These are phyloP conservation scores for Pseudococcus viburni DNA, from an alignment of 2,888 invertebrate genomes.

Conservation along the genomic window DNA sequence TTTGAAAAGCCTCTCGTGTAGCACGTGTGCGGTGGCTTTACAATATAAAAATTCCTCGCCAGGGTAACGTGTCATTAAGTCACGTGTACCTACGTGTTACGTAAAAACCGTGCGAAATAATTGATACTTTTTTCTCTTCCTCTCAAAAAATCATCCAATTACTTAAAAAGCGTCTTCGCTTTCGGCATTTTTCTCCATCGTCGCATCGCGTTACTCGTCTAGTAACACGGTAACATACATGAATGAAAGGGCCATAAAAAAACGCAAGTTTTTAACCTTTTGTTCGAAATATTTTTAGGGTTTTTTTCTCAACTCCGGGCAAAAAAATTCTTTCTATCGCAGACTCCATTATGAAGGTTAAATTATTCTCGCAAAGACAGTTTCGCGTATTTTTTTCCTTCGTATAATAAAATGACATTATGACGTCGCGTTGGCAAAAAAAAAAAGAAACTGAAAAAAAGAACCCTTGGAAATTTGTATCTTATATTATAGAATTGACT, in stretches of 20 bases:
- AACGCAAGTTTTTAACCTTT: constrained; percentile 15
- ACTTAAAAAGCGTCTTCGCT: background rate
- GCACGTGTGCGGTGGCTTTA: background rate
- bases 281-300: background rate
- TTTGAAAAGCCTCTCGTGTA: background rate
- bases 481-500: background rate
- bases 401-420: background rate
- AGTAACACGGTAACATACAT: background rate
- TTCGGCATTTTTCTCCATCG: background rate
- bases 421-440: background rate
- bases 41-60: background rate
- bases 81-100: background rate
- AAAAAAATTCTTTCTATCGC: background rate
- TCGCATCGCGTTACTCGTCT: background rate
- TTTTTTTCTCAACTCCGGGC: background rate
- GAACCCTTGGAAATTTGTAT: background rate
- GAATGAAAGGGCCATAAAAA: background rate
- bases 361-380: constrained; percentile 10
- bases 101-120: background rate
- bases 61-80: background rate
- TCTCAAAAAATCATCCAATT: background rate
- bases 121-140: background rate
- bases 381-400: background rate
- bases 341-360: constrained; percentile 28
- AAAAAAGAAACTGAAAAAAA: background rate